Evolutionary conservation across 35 echinoderm and acorn worm species (phyloP).

Genomic region (Heliocidaris tuberculata): DNA sequence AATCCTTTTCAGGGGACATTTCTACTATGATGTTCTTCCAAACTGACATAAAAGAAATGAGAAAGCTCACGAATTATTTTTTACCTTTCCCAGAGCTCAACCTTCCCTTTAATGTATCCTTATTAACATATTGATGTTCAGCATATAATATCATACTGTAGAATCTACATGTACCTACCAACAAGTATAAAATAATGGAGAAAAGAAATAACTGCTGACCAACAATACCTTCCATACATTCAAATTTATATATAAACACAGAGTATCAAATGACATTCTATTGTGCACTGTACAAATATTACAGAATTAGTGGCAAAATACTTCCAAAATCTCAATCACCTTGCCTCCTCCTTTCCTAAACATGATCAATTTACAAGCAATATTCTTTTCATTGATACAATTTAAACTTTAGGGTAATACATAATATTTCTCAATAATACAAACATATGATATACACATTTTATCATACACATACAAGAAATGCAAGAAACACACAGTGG

Average conservation of each 20-base stretch:
- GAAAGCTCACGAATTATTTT: too few relatives aligned
- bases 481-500: constrained; percentile 28
- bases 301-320: constrained; percentile 16
- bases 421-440: constrained; percentile 26
- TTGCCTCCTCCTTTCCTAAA: neutral
- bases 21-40: too few relatives aligned
- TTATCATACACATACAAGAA: neutral
- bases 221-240: neutral
- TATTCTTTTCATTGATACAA: neutral
- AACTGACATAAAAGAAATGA: too few relatives aligned
- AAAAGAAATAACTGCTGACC: neutral
- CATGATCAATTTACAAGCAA: constrained; percentile 35
- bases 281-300: constrained; percentile 34
- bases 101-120: too few relatives aligned
- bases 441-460: neutral
- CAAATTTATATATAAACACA: constrained; percentile 33
- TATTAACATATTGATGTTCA: neutral
- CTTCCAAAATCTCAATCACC: neutral
- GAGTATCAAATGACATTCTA: constrained; percentile 40
- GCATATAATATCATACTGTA: neutral
- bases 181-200: neutral
- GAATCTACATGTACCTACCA: neutral
- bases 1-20: too few relatives aligned
- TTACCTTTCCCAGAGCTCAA: too few relatives aligned
- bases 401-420: neutral